Base-by-base conservation (phyloP, 2,888 invertebrate species). In the Harmothoe impar region DNA sequence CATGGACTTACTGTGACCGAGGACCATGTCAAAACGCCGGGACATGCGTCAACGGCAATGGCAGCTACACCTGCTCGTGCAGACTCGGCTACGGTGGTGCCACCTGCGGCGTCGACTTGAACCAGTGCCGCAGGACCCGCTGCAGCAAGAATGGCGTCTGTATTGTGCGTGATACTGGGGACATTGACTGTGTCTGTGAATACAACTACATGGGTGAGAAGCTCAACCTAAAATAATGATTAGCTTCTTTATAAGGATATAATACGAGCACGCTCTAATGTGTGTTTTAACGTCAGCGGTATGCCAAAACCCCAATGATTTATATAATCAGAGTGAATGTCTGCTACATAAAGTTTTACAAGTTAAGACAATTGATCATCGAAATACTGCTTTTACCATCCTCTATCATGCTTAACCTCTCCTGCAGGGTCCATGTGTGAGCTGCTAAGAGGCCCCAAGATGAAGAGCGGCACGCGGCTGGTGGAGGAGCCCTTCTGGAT, bases 401-500 rank as follows among this genome's bases (percentile, higher is more conserved):
- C 43, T 43, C 10, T 43, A n/a, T n/a, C n/a, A n/a, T n/a, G n/a
- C n/a, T n/a, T n/a, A n/a, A n/a, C n/a, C n/a, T n/a, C 43, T 10
- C 10, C 3, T 62, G 0, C 52, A 90, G 52, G 78, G 10, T 0
- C 84, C 15, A 25, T 25, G 43, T 84, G 84, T 43, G 84, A 84
- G 84, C 35, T 84, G 15, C 17, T 54, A 15, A n/a, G 29, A 33
- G 20, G 17, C 52, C 15, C 51, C 77, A 78, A 31, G 56, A 20
- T 51, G 33, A 84, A 35, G 84, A 72, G 29, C 29, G 31, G 29
- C 25, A 29, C 85, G 25, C 68, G 62, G 29, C 72, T 72, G 72
- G 25, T 72, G 72, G 72, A 98, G 93, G 98, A 98, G 95, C 98
- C 98, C 0, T 98, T 98, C 96, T 98, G 98, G 98, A 96, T 98